phyloP scores from a whole-genome alignment of 2,113 vertebrate genomes.

The Leiothrix lutea region DNA sequence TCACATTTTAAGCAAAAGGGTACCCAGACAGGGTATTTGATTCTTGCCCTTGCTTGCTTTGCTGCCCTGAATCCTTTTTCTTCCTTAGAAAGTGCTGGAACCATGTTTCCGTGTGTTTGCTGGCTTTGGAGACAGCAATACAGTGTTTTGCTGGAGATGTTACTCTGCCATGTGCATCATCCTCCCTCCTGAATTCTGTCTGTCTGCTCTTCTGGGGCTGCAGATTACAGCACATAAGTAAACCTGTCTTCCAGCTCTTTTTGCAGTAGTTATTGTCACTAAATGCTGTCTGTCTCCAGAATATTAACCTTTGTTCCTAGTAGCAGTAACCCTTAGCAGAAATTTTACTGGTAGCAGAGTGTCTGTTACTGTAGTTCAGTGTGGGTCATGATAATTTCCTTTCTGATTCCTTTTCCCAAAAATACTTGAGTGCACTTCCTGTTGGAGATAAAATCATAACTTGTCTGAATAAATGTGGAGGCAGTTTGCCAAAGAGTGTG shows the following conservation, averaged over 20 bases:
- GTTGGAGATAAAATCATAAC: not conserved
- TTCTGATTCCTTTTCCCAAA: conserved; percentile 39
- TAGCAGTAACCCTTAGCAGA: not conserved
- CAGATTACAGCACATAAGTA: not conserved
- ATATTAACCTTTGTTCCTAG: not conserved
- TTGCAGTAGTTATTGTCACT: not conserved
- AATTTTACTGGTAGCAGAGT: not conserved
- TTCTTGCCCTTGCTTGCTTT: not conserved
- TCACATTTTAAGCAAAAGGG: not conserved
- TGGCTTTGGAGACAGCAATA: not conserved
- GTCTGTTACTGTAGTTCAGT: not conserved
- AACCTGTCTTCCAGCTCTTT: not conserved
- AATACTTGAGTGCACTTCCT: conserved; percentile 37
- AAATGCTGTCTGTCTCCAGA: not conserved
- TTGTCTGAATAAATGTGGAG: not conserved
- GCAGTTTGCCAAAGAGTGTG: not conserved
- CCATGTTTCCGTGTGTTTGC: not conserved
- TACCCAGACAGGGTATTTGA: not conserved
- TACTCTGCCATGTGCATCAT: not conserved
- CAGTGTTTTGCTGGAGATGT: not conserved
- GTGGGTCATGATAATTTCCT: not conserved
- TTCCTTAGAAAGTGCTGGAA: not conserved
- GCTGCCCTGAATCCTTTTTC: not conserved
- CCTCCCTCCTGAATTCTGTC: not conserved
- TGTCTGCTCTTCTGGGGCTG: not conserved